These are phyloP conservation scores for Panthera leo DNA, from an alignment of 2,113 vertebrate species.

Conservation along the genomic window DNA sequence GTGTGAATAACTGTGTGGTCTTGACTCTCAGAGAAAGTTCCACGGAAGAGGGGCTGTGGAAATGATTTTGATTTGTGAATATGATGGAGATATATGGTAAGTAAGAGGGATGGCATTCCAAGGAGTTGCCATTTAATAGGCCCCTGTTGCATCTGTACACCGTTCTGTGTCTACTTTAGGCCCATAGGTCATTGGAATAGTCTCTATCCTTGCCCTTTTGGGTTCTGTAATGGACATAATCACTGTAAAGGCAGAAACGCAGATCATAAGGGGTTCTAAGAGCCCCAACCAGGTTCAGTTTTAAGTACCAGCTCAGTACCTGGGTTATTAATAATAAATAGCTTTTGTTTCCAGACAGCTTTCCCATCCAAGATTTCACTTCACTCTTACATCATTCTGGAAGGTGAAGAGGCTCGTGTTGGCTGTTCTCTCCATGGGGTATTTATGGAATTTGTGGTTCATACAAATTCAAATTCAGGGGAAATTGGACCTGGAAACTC, in stretches of 20 bases:
- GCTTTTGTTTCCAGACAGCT: neutral
- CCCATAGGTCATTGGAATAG: neutral
- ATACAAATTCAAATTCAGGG: neutral
- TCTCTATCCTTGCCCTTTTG: neutral
- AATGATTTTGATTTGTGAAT: neutral
- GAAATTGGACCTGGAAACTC: constrained; percentile 27
- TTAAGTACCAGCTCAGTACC: neutral
- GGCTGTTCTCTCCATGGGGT: neutral
- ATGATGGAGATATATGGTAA: neutral
- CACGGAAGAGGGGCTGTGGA: neutral
- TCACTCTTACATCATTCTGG: neutral
- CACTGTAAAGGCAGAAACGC: neutral
- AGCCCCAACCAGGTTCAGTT: neutral
- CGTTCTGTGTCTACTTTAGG: no score
- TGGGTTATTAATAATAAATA: neutral
- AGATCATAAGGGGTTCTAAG: neutral
- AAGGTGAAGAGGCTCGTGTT: neutral
- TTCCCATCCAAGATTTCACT: neutral
- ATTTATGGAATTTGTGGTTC: neutral
- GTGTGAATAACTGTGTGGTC: neutral
- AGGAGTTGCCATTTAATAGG: neutral
- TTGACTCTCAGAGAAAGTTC: neutral
- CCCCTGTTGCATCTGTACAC: neutral
- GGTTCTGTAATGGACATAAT: neutral
- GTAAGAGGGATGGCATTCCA: neutral